Conservation (phyloP, 2,888 invertebrate species). For the Adela reaumurella region DNA sequence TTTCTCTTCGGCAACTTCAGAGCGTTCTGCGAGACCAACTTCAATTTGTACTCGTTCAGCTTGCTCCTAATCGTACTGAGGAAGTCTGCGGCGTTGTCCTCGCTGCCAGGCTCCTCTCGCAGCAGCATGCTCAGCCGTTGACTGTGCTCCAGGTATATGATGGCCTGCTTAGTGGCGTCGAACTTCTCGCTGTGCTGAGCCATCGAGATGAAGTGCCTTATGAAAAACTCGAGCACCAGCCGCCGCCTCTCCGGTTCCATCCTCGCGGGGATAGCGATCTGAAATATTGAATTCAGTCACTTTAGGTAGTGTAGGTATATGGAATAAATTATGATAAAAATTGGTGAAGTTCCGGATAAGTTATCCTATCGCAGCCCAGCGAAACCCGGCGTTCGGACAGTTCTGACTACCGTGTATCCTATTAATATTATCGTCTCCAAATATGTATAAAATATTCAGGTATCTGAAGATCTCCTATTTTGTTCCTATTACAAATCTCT, state of each 20-base stretch:
- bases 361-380: no score
- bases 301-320: no score
- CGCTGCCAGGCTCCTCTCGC: slow-evolving; percentile 54
- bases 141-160: slow-evolving; percentile 68
- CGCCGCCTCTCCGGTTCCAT: slow-evolving; percentile 59
- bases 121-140: slow-evolving; percentile 62
- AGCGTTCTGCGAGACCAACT: slow-evolving; percentile 35
- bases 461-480: no score
- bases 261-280: slow-evolving; percentile 38
- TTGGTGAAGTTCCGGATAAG: no score
- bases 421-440: no score
- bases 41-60: slow-evolving; percentile 42
- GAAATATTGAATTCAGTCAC: no score
- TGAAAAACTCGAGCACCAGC: slow-evolving; percentile 66
- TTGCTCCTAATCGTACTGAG: slow-evolving; percentile 51
- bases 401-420: no score
- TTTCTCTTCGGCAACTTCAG: slow-evolving; percentile 35
- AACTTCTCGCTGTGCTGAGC: slow-evolving; percentile 62
- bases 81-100: slow-evolving; percentile 51
- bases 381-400: no score
- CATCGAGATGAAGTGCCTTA: slow-evolving; percentile 69
- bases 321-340: no score
- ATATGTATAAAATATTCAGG: no score
- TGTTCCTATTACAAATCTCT: no score
- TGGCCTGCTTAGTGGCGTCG: slow-evolving; percentile 57